Percentiles rank a stretch among this genome's conserved stretches.
Evolutionary conservation across 2,113 vertebrate species (phyloP).

Genomic region (Onychostruthus taczanowskii): DNA sequence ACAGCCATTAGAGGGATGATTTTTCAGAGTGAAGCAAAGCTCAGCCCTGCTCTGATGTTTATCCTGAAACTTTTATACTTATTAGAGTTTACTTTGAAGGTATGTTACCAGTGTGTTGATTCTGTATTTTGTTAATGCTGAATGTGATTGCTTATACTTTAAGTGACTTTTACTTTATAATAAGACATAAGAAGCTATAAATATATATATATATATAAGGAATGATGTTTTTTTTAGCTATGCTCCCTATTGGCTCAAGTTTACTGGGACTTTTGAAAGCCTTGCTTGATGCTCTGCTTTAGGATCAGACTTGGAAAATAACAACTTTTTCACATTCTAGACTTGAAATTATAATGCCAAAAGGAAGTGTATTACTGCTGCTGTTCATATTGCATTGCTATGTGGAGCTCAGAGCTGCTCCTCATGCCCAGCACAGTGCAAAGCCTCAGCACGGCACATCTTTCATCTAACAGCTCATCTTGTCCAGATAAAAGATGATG

Average conservation of each 20-base stretch:
- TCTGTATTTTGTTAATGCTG: not conserved
- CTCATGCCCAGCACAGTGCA: not conserved
- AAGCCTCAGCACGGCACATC: not conserved
- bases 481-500: not conserved
- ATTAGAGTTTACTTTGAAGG: not conserved
- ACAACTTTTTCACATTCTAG: not conserved
- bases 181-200: not conserved
- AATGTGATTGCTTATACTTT: not conserved
- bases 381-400: not conserved
- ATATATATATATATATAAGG: constrained; percentile 45
- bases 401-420: not conserved
- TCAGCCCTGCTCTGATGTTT: constrained; percentile 21
- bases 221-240: not conserved
- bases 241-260: not conserved
- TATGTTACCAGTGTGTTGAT: not conserved
- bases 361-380: not conserved
- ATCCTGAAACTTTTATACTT: not conserved
- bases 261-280: not conserved
- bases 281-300: not conserved
- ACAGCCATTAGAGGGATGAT: not conserved
- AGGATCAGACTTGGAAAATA: not conserved
- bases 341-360: not conserved
- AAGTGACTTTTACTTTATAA: not conserved
- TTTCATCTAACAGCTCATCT: not conserved
- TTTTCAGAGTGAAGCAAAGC: not conserved